These are phyloP conservation scores for Penelope pileata DNA, from an alignment of 2,113 vertebrate genomes.

Conservation along the genomic window DNA sequence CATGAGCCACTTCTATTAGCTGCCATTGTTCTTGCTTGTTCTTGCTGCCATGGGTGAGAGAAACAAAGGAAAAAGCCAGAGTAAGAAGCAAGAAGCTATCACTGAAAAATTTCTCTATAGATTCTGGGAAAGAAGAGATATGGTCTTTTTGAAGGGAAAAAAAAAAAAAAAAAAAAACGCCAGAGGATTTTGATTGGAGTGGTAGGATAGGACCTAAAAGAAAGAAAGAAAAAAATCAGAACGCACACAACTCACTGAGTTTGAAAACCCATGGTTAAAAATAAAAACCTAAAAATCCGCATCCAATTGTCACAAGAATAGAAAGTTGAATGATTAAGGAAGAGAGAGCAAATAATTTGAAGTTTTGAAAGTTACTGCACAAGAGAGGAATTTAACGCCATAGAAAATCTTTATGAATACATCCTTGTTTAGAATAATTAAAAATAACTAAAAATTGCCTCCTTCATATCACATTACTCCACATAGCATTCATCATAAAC, in stretches of 20 bases:
- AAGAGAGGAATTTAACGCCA: background rate
- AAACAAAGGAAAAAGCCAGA: background rate
- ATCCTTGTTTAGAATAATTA: background rate
- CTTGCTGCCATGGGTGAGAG: background rate
- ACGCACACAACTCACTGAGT: background rate
- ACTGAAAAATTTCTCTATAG: background rate
- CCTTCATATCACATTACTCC: background rate
- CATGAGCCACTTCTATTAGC: background rate
- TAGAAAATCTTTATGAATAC: background rate
- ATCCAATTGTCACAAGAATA: background rate
- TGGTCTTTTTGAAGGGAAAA: background rate
- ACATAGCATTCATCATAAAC: accelerated
- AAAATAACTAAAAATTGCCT: background rate
- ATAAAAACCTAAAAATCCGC: background rate
- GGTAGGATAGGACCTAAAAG: background rate
- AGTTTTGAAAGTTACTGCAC: background rate
- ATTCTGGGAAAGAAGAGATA: background rate
- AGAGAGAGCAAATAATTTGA: background rate
- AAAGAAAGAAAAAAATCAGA: background rate
- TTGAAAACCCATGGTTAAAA: background rate
- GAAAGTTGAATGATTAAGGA: background rate
- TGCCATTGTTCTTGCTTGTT: background rate
- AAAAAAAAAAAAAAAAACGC: background rate
- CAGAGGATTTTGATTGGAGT: background rate
- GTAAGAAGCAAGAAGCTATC: background rate